Percentiles rank a stretch among this genome's conserved stretches.
phyloP scores from a whole-genome alignment of 1,140 invertebrate species.

The Lordiphosa collinella region DNA sequence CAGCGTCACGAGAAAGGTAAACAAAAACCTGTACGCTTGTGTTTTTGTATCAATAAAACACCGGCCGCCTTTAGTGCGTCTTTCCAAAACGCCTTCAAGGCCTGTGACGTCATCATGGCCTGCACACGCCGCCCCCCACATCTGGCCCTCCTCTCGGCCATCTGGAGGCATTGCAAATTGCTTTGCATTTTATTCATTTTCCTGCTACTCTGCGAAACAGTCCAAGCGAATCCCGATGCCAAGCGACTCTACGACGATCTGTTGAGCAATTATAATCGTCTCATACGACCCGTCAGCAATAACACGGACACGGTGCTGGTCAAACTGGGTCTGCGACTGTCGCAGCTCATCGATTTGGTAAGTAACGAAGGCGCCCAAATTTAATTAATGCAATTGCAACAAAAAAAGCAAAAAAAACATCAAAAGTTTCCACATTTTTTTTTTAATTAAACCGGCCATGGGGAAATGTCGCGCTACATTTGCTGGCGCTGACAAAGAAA shows the following conservation, averaged over 20 bases:
- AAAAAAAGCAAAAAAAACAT: constrained; percentile 5
- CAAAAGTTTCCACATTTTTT: constrained; percentile 13
- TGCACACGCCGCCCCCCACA: constrained; percentile 37
- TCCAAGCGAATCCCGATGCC: constrained; percentile 89
- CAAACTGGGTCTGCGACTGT: constrained; percentile 93
- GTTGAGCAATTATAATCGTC: constrained; percentile 96
- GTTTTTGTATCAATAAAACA: constrained; percentile 69
- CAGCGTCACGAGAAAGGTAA: constrained; percentile 56
- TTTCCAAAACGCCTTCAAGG: constrained; percentile 29
- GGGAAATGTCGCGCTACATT: constrained; percentile 55
- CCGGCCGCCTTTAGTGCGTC: constrained; percentile 34
- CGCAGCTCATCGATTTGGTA: constrained; percentile 97
- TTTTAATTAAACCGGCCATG: constrained; percentile 58
- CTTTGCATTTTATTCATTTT: constrained; percentile 61
- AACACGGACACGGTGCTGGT: constrained; percentile 96
- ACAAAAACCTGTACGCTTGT: constrained; percentile 75
- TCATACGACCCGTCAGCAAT: constrained; percentile 95
- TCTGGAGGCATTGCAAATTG: constrained; percentile 68
- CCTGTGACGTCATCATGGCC: constrained; percentile 59
- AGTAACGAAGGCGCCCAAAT: constrained; percentile 60
- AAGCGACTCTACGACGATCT: constrained; percentile 97
- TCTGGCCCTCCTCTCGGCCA: constrained; percentile 33
- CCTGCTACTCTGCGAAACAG: constrained; percentile 67
- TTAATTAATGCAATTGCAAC: constrained; percentile 57
- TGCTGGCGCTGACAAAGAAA: constrained; percentile 11